These are phyloP conservation scores for Myotis planiceps DNA, from an alignment of 2,797 vertebrate species.

Conservation along the genomic window DNA sequence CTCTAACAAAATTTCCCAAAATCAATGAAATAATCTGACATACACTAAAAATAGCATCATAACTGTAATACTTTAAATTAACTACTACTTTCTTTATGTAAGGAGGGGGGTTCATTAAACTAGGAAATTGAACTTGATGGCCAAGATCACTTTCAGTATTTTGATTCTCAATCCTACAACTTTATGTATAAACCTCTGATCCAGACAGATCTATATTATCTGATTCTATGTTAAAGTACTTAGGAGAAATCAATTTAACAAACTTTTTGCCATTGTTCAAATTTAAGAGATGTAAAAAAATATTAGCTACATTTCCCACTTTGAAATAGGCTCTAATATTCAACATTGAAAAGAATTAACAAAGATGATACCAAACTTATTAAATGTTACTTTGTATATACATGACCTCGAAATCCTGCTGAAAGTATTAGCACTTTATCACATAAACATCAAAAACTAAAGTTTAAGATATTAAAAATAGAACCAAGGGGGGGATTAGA, in stretches of 20 bases:
- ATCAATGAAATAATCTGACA: constrained; percentile 21
- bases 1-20: background rate
- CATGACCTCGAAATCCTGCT: background rate
- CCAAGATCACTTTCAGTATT: constrained; percentile 27
- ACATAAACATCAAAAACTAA: constrained; percentile 14
- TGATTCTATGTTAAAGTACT: background rate
- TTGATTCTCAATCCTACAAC: constrained; percentile 30
- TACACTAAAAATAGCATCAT: background rate
- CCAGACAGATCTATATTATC: background rate
- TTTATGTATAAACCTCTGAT: constrained; percentile 30
- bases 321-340: background rate
- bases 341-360: background rate
- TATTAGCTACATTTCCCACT: background rate
- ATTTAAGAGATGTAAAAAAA: constrained; percentile 23
- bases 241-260: constrained; percentile 22
- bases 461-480: background rate
- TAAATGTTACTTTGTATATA: background rate
- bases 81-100: background rate
- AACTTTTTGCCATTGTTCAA: constrained; percentile 9
- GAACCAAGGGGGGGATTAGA: background rate
- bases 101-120: background rate
- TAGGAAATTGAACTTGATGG: constrained; percentile 6
- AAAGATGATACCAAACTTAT: background rate
- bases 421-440: background rate
- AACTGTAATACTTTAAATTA: constrained; percentile 26